phyloP scores from a whole-genome alignment of 2,113 vertebrate species.

The Psilopogon haemacephalus region DNA sequence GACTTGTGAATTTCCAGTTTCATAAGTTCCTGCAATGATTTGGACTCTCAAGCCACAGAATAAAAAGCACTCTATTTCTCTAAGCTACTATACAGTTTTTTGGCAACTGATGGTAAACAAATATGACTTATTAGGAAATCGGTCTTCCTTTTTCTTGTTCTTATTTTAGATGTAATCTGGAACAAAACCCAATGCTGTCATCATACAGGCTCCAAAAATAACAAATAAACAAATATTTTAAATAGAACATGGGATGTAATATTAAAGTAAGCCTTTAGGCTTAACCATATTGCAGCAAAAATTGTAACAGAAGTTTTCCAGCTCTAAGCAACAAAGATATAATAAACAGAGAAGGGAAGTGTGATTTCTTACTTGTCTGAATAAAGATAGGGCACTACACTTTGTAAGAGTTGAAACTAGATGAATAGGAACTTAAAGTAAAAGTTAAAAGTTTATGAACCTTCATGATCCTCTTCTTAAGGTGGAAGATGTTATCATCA shows the following conservation, averaged over 20 bases:
- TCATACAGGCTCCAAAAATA: conserved; percentile 29
- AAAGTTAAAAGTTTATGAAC: neutral
- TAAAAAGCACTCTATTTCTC: neutral
- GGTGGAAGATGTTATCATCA: neutral
- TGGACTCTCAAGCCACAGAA: neutral
- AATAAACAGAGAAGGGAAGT: neutral
- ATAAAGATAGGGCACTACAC: neutral
- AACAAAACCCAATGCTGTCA: conserved; percentile 22
- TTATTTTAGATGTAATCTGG: conserved; percentile 20
- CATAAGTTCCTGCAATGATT: neutral
- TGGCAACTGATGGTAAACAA: conserved; percentile 50
- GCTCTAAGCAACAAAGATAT: neutral
- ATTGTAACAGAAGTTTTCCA: neutral
- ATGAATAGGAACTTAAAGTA: neutral
- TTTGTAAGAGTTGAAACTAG: neutral
- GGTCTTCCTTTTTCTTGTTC: neutral
- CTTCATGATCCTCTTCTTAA: neutral
- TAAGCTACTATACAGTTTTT: conserved; percentile 35
- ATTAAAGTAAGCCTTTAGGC: neutral
- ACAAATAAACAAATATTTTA: conserved; percentile 30
- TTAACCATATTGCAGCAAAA: neutral
- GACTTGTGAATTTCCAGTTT: neutral
- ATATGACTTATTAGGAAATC: neutral
- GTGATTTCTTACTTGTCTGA: neutral
- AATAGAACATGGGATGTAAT: neutral